Evolutionary conservation across 2,888 invertebrate genomes (phyloP).

Genomic region (Drosophila borealis): DNA sequence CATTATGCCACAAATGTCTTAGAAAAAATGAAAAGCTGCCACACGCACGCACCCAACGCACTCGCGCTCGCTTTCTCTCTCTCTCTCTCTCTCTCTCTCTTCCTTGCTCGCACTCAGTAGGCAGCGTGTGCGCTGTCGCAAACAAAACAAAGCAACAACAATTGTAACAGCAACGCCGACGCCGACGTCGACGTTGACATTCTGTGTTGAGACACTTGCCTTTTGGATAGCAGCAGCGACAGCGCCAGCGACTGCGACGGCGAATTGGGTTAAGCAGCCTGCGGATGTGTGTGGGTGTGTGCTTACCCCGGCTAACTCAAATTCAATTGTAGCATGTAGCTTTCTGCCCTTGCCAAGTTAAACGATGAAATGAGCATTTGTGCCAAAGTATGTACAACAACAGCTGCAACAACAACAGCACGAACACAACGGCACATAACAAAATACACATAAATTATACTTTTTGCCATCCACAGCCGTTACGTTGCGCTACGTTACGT

Average conservation of each 20-base stretch:
- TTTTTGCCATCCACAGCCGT: constrained; percentile 65
- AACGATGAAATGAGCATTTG: constrained; percentile 77
- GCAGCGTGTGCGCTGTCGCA: constrained; percentile 29
- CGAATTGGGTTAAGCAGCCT: constrained; percentile 78
- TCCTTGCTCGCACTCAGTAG: neutral
- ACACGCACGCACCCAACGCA: constrained; percentile 48
- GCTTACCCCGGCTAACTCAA: constrained; percentile 68
- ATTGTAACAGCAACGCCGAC: constrained; percentile 19
- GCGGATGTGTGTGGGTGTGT: constrained; percentile 37
- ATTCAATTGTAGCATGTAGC: constrained; percentile 75
- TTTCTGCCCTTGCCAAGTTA: constrained; percentile 76
- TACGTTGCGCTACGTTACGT: constrained; percentile 77
- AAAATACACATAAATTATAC: constrained; percentile 77
- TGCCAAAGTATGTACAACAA: constrained; percentile 55
- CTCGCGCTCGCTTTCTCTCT: neutral
- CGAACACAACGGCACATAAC: constrained; percentile 37
- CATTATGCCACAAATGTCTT: constrained; percentile 57
- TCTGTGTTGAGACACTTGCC: constrained; percentile 58
- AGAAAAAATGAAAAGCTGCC: constrained; percentile 65
- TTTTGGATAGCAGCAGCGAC: constrained; percentile 35
- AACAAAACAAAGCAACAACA: constrained; percentile 46
- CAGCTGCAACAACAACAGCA: constrained; percentile 15
- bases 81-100: neutral
- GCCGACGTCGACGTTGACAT: constrained; percentile 23
- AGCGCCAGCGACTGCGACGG: constrained; percentile 16